Base-by-base conservation (phyloP, 2,113 vertebrate genomes). In the Gallinago media region DNA sequence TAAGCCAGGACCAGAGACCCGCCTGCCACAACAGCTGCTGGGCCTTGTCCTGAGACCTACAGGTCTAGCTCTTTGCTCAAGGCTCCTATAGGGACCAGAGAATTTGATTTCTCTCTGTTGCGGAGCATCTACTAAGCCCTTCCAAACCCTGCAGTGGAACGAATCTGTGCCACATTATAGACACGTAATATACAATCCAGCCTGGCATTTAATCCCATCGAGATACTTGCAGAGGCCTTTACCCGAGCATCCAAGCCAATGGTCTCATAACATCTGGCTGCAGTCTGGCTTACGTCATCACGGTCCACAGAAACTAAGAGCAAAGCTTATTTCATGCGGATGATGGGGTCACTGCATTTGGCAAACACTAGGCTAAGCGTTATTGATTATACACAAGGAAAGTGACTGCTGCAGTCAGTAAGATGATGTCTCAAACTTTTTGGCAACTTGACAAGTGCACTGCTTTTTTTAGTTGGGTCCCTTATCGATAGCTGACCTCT, bases 211-310 rank as follows among this genome's bases (percentile, higher is more conserved):
- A 94, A 44, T 77, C 63, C n/a, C 18, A 3, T 9, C 5, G 16
- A 56, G 32, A 25, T 23, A 76, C 40, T 49, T 6, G 6, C 2
- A 4, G 1, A 29, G 68, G 23, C 7, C 59, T 66, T 56, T 34
- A 66, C 15, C 32, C 0, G 1, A 59, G 72, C 32, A 26, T 17
- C 16, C 0, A 16, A 40, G 40, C 16, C 27, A 9, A 12, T 0
- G 13, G 38, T 27, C 34, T 58, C 26, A 0, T 3, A 77, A 31
- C 61, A 58, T 38, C 73, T 89, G 67, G 15, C 55, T 63, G 27
- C 52, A 73, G 55, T 2, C 80, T 52, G 61, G 19, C 15, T 47
- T 22, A 8, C 1, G 1, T 31, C 46, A 54, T 7, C 46, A n/a
- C 55, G 62, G 14, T 3, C 15, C 84, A 74, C 29, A 67, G 47